A percentile compares a stretch with the other conserved stretches of the same genome.
Conservation (phyloP, 2,113 vertebrate genomes). For the Rutilus rutilus region DNA sequence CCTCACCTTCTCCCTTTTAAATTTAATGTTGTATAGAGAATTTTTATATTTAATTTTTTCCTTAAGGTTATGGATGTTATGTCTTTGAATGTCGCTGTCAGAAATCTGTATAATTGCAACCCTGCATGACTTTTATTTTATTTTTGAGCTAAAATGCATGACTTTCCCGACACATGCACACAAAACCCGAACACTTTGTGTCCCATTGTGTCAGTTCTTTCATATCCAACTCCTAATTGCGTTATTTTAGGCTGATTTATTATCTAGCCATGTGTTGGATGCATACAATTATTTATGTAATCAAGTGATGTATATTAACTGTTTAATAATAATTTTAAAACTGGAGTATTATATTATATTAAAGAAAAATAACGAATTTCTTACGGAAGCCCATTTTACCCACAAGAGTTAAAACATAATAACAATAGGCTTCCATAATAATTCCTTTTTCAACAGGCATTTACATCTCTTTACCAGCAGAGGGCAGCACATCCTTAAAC, state of each 20-base stretch:
- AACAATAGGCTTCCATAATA: neutral
- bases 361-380: neutral
- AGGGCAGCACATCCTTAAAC: constrained; percentile 47
- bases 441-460: neutral
- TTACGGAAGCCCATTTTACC: neutral
- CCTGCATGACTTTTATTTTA: neutral
- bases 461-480: constrained; percentile 51
- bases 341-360: neutral
- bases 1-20: neutral
- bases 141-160: neutral
- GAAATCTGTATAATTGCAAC: neutral
- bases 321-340: neutral
- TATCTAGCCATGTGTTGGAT: neutral
- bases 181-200: neutral
- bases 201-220: neutral
- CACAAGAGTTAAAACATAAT: neutral
- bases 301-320: neutral
- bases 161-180: too few relatives aligned
- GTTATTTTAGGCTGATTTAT: neutral
- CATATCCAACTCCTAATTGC: neutral
- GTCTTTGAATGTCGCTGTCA: neutral
- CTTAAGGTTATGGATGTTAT: neutral
- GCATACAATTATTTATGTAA: neutral
- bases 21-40: neutral
- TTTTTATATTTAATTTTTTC: neutral